phyloP scores from a whole-genome alignment of 2,888 invertebrate species.

The Pseudococcus jackbeardsleyi region DNA sequence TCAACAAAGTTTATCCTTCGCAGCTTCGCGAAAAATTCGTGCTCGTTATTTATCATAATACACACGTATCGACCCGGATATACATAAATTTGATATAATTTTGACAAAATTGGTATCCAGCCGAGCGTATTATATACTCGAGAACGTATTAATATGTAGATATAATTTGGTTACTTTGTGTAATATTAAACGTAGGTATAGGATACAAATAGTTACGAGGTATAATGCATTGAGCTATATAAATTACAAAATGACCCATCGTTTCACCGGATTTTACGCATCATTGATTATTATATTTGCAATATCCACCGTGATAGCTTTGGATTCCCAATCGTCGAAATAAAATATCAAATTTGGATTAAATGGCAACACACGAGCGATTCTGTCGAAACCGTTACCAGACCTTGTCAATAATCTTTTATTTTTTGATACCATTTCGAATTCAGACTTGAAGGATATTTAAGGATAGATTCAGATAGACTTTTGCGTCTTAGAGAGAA shows the following conservation, averaged over 20 bases:
- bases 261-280: neutral
- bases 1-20: neutral
- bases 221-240: neutral
- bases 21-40: too few species aligned
- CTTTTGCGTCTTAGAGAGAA: too few species aligned
- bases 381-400: neutral
- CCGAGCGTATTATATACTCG: neutral
- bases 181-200: neutral
- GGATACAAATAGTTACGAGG: neutral
- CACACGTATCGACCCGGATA: neutral
- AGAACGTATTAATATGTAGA: neutral
- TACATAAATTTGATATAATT: neutral
- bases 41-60: neutral
- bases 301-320: neutral
- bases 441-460: too few species aligned
- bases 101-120: neutral
- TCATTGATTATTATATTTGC: slow-evolving; percentile 1
- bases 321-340: neutral
- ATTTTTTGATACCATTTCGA: too few species aligned
- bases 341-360: neutral
- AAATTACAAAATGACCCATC: slow-evolving; percentile 10
- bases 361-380: neutral
- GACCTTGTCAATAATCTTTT: neutral
- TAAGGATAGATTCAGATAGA: too few species aligned
- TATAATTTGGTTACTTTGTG: neutral